A percentile compares a stretch with the other conserved stretches of the same genome.
These are phyloP conservation scores for Lasioglossum albipes DNA, from an alignment of 1,140 invertebrate species.

Conservation along the genomic window DNA sequence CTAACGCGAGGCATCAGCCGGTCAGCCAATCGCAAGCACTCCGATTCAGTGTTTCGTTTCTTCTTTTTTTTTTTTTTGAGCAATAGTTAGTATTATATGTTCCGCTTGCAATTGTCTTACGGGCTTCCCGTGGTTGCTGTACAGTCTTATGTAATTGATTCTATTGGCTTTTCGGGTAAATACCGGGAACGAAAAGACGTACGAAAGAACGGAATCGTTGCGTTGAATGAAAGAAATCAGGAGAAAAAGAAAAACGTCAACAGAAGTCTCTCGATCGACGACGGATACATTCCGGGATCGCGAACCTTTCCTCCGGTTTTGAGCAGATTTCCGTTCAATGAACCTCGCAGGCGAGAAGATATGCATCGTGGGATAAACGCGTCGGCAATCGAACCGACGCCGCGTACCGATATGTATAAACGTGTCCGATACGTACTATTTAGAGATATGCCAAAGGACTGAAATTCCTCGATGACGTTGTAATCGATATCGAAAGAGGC, in stretches of 20 bases:
- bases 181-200: neutral
- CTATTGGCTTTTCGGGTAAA: constrained; percentile 30
- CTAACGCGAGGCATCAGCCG: constrained; percentile 59
- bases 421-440: neutral
- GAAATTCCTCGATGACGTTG: constrained; percentile 21
- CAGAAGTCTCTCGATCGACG: constrained; percentile 9
- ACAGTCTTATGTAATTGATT: constrained; percentile 59
- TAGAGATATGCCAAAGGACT: neutral
- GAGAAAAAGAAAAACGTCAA: neutral
- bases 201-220: neutral
- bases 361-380: neutral
- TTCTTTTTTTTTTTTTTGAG: constrained; percentile 41
- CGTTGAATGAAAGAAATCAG: too few species aligned
- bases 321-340: neutral
- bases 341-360: neutral
- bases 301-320: neutral
- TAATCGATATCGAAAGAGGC: constrained; percentile 34
- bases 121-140: constrained; percentile 38
- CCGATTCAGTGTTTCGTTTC: constrained; percentile 44
- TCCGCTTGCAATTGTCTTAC: constrained; percentile 54
- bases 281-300: constrained; percentile 27
- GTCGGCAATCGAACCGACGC: neutral
- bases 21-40: constrained; percentile 60
- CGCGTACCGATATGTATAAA: neutral
- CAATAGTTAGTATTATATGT: constrained; percentile 49